These are phyloP conservation scores for Actenoides lindsayi DNA, from an alignment of 2,113 vertebrate genomes.

Conservation along the genomic window DNA sequence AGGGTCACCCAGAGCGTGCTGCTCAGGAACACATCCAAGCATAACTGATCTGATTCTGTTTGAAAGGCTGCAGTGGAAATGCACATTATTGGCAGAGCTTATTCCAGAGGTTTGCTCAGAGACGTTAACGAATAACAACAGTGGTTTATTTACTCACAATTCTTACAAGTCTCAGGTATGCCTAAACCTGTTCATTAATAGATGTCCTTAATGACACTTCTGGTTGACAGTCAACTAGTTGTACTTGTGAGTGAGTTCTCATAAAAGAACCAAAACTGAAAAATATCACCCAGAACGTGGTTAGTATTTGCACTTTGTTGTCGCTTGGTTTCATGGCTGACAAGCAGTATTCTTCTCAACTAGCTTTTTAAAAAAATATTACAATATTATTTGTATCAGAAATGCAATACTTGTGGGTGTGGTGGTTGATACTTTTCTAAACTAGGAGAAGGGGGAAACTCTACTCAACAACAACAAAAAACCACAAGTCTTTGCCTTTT, in stretches of 20 bases:
- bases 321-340: not conserved
- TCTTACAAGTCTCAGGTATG: not conserved
- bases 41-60: not conserved
- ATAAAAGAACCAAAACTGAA: not conserved
- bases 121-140: not conserved
- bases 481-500: not conserved
- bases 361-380: not conserved
- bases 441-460: not conserved
- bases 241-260: not conserved
- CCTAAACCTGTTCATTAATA: conserved; percentile 41
- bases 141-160: conserved; percentile 6
- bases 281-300: not conserved
- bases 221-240: not conserved
- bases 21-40: too few relatives aligned
- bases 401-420: not conserved
- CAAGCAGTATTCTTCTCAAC: not conserved
- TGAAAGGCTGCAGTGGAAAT: not conserved
- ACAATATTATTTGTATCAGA: not conserved
- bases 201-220: not conserved
- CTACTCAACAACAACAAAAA: not conserved
- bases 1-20: not conserved
- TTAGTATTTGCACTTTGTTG: not conserved
- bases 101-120: not conserved
- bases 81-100: not conserved
- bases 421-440: conserved; percentile 14